phyloP scores from a whole-genome alignment of 35 echinoderm and acorn worm genomes.

The Stichopus chloronotus region DNA sequence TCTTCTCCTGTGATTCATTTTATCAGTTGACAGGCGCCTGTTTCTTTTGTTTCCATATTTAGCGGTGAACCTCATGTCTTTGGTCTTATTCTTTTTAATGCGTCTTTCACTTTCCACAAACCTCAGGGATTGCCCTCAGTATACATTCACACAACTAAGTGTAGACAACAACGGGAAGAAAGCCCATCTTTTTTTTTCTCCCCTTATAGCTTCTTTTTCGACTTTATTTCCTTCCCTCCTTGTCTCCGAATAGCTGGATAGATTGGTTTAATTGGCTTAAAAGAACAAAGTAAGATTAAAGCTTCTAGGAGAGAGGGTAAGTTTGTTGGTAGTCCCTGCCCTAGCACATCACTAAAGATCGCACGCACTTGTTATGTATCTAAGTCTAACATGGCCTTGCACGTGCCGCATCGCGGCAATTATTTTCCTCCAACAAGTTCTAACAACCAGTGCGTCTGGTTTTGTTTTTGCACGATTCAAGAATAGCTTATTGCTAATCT shows the following conservation, averaged over 20 bases:
- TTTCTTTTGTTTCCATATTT: slow-evolving; percentile 45
- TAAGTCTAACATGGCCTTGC: slow-evolving; percentile 29
- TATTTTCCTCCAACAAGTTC: slow-evolving; percentile 46
- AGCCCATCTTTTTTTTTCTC: background rate
- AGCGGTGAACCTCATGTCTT: slow-evolving; percentile 46
- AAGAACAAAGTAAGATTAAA: slow-evolving; percentile 55
- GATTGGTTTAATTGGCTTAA: slow-evolving; percentile 52
- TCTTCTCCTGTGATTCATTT: background rate
- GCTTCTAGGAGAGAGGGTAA: background rate
- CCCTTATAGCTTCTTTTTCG: slow-evolving; percentile 14
- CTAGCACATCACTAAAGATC: slow-evolving; percentile 27
- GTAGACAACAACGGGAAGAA: background rate
- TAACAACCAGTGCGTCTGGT: slow-evolving; percentile 23
- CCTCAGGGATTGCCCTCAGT: slow-evolving; percentile 46
- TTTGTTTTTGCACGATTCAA: slow-evolving; percentile 56
- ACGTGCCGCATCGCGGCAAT: slow-evolving; percentile 50
- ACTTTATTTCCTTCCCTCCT: background rate
- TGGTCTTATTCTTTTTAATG: background rate
- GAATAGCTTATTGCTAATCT: slow-evolving; percentile 28
- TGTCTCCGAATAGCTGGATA: slow-evolving; percentile 3
- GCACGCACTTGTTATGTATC: slow-evolving; percentile 40
- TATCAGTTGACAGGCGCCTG: slow-evolving; percentile 41
- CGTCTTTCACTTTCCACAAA: background rate
- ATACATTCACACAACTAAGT: background rate
- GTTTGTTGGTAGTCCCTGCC: background rate